Base-by-base conservation (phyloP, 2,113 vertebrate genomes). In the Pseudopodoces humilis region DNA sequence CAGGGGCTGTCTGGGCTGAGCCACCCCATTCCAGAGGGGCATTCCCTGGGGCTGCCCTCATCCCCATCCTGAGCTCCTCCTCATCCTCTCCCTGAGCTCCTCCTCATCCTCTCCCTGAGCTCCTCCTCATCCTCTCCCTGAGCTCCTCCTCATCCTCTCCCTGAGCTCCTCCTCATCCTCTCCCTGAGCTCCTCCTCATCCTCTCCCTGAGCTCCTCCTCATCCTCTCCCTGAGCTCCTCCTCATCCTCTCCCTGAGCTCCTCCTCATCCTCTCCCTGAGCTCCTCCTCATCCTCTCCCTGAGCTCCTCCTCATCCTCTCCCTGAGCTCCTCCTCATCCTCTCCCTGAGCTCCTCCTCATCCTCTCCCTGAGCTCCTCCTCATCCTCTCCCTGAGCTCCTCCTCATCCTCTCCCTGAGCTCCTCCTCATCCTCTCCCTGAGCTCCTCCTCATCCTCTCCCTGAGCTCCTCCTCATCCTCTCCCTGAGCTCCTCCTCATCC, bases 1-100 rank as follows among this genome's bases (percentile, higher is more conserved):
- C 0, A 0, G 46, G 28, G 49, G 53, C 71, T 14, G 39, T 2
- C 17, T 3, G 2, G 2, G 43, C 7, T 4, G 18, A 23, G 15
- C 2, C 8, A 21, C 39, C 72, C 15, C 68, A 17, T 31, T 12
- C 10, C 63, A 16, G 4, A 0, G 1, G 67, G 81, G 37, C 43
- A 15, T 6, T 4, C 37, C 0, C 68, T 37, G 37, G 39, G 37
- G 37, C 37, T 39, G 37, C 37, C 10, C 39, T 39, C 39, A 39
- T 39, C 39, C 21, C 0, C 14, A 25, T 11, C 10, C 28, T 1
- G 2, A 28, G 22, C 16, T 37, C 75, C 25, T 46, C 33, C 1
- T 30, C 76, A 39, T 39, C 37, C 37, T 11, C 37, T 10, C 37
- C 37, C 37, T 39, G 37, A 39, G 9, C 37, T 39, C 37, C 37